These are phyloP conservation scores for Isurus oxyrinchus DNA, from an alignment of 2,113 vertebrate species.

Conservation along the genomic window DNA sequence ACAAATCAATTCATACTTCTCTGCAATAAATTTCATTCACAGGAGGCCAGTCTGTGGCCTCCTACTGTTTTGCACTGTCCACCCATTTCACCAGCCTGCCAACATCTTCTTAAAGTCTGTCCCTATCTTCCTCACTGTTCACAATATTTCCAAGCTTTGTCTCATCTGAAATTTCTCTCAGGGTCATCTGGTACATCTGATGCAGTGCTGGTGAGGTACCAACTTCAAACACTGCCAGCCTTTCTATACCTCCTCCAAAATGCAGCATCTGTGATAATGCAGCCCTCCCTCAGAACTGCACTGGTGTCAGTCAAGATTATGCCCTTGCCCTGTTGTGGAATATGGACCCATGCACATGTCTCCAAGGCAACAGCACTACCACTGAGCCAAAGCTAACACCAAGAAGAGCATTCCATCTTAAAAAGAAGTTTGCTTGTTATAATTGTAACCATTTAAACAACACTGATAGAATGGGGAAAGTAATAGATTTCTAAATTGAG, in stretches of 20 bases:
- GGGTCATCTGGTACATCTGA: no score
- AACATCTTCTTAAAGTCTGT: background rate
- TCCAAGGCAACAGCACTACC: background rate
- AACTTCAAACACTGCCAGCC: background rate
- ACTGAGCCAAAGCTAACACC: background rate
- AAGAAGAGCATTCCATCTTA: background rate
- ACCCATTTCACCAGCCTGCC: background rate
- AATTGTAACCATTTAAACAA: background rate
- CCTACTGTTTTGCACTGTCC: no score
- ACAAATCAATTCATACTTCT: no score
- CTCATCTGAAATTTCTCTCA: background rate
- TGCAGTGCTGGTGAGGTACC: background rate
- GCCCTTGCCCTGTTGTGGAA: background rate
- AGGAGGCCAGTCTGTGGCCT: no score
- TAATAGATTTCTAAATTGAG: background rate
- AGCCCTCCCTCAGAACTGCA: background rate
- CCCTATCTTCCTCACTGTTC: background rate
- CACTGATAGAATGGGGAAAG: background rate
- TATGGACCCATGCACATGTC: background rate
- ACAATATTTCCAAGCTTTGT: background rate
- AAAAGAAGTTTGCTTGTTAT: background rate
- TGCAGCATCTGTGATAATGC: background rate
- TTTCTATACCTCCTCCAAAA: background rate
- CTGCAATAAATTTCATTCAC: no score
- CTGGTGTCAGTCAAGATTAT: background rate